These are phyloP conservation scores for Heterohyrax brucei DNA, from an alignment of 2,797 vertebrate genomes.

Conservation along the genomic window DNA sequence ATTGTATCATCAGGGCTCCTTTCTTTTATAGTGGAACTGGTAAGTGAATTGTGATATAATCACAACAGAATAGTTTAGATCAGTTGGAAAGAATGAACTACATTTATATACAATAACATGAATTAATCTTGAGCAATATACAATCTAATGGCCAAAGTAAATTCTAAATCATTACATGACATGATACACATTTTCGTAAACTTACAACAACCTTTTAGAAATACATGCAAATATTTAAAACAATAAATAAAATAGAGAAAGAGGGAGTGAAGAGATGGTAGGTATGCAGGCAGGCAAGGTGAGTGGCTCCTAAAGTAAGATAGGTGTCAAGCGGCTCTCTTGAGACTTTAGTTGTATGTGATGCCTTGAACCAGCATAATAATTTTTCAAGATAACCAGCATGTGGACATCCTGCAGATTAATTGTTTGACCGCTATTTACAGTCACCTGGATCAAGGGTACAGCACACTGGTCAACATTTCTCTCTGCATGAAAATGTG, in stretches of 20 bases:
- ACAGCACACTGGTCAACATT: conserved; percentile 95
- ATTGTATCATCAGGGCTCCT: too few relatives aligned
- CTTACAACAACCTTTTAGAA: background rate
- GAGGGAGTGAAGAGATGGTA: background rate
- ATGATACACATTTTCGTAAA: background rate
- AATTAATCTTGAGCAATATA: background rate
- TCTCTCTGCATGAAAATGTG: conserved; percentile 94
- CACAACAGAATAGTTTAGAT: background rate
- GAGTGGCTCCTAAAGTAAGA: background rate
- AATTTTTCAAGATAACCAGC: conserved; percentile 63
- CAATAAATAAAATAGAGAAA: background rate
- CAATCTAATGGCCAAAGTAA: conserved; percentile 9
- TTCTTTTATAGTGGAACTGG: background rate
- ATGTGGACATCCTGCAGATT: conserved; percentile 95
- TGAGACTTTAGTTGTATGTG: background rate
- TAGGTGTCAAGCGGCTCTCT: too few relatives aligned
- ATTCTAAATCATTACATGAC: background rate
- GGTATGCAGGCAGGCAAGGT: background rate
- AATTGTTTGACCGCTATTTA: conserved; percentile 95
- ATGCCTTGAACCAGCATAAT: background rate
- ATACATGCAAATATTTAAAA: background rate
- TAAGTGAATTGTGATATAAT: background rate
- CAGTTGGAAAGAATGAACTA: background rate
- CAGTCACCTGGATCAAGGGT: conserved; percentile 94
- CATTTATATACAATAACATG: background rate